Evolutionary conservation across 2,888 invertebrate genomes (phyloP).

Genomic region (Drosophila ezoana): DNA sequence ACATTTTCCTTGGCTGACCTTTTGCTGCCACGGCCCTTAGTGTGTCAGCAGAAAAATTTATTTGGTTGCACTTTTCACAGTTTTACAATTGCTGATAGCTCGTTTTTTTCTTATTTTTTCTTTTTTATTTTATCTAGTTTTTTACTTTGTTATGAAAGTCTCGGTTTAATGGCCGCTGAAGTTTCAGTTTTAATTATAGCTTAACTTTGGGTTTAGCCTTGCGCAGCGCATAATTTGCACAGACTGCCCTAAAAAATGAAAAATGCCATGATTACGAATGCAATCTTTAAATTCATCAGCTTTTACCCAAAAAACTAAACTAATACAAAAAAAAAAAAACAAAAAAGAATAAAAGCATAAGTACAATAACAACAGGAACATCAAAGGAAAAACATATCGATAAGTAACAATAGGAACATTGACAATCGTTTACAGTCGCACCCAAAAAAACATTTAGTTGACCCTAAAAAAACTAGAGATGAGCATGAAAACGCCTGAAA

Average conservation of each 20-base stretch:
- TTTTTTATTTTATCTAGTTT: constrained; percentile 32
- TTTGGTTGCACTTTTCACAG: constrained; percentile 73
- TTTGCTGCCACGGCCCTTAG: constrained; percentile 25
- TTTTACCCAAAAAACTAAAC: not conserved
- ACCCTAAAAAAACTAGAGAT: not conserved
- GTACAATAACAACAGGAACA: not conserved
- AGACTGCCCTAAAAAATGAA: constrained; percentile 20
- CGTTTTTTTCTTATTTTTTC: constrained; percentile 1
- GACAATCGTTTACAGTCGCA: not conserved
- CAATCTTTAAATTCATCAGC: constrained; percentile 3
- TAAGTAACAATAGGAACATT: not conserved
- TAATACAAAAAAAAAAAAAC: not conserved
- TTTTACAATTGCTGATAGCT: constrained; percentile 42
- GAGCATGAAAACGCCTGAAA: too few relatives aligned
- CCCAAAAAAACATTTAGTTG: too few relatives aligned
- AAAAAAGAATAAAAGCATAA: not conserved
- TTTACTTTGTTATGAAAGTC: constrained; percentile 53
- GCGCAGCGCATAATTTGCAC: constrained; percentile 41
- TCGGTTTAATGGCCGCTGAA: constrained; percentile 52
- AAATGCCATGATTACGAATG: constrained; percentile 14
- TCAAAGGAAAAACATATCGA: not conserved
- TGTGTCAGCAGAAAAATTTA: constrained; percentile 60
- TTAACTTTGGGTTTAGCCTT: constrained; percentile 12
- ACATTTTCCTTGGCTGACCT: constrained; percentile 67
- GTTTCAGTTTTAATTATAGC: constrained; percentile 13